Base-by-base conservation (phyloP, 2,888 invertebrate species). In the Polyommatus icarus region DNA sequence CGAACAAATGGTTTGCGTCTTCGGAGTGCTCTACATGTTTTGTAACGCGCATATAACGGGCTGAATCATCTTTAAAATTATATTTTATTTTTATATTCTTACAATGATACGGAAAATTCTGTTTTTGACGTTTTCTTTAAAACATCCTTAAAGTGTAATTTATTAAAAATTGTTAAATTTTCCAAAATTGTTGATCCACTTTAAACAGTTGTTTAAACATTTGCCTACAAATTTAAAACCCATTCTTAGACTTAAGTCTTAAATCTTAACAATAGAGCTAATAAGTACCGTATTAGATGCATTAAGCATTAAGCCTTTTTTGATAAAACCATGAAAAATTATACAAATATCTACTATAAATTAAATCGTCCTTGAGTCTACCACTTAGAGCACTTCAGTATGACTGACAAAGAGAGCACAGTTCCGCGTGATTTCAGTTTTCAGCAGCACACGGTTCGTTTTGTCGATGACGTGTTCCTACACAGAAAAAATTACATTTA, bases 1-100 rank as follows among this genome's bases (percentile, higher is more conserved):
- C 12, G 15, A 29, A 29, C 12, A 29, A 61, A 29, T 67, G 3
- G 29, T 29, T 32, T 32, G 15, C 67, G 29, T 20, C 67, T 67
- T 67, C 6, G 67, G 6, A 29, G 67, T 67, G 67, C 15, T 67
- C 29, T 1, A 40, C 40, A 40, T 12, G 54, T 75, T 75, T 75
- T 75, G 50, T 75, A 75, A 54, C 75, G 50, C 75, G 75, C 75
- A 50, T 75, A 75, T 75, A 29, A 29, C 20, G 29, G 73, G 15
- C 75, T 54, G 75, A 75, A 29, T 54, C 75, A 75, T 73, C 40
- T 73, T 73, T 73, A 73, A 73, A 46, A 73, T 73, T 73, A 73
- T 73, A 73, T 46, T 73, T 73, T 73, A 46, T 73, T 73, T 46
- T 46, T 20, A 73, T 46, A 73, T 46, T 73, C 6, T n/a, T 10